Conservation (phyloP, 2,888 invertebrate genomes). For the Drymonia ruficornis region DNA sequence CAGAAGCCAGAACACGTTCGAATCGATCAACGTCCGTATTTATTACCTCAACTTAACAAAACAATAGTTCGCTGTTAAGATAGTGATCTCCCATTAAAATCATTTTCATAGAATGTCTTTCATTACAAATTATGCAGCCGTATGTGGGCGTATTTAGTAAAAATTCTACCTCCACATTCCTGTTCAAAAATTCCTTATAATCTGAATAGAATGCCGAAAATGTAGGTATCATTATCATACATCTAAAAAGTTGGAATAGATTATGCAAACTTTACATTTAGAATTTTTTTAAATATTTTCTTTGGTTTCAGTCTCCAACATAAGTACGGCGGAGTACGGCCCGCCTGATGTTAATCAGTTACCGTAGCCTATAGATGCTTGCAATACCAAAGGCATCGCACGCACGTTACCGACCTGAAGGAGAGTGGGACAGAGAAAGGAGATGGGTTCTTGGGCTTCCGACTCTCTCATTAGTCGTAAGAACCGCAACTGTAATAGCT, state of each 20-base stretch:
- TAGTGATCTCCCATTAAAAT: slow-evolving; percentile 27
- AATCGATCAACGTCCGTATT: slow-evolving; percentile 28
- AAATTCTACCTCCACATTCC: background rate
- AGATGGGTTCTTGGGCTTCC: no score
- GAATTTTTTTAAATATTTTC: no score
- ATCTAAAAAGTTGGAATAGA: background rate
- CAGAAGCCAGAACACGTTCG: slow-evolving; percentile 17
- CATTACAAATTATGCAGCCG: slow-evolving; percentile 24
- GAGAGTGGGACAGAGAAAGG: no score
- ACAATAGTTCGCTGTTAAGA: slow-evolving; percentile 29
- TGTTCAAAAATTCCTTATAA: background rate
- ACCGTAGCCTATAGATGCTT: no score
- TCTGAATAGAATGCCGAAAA: background rate
- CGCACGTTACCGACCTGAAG: no score
- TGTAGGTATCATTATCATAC: background rate
- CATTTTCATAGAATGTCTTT: slow-evolving; percentile 22
- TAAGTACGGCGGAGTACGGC: no score
- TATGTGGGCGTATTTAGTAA: background rate
- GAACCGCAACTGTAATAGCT: no score
- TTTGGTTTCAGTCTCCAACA: no score
- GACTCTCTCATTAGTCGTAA: no score
- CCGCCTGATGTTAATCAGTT: no score
- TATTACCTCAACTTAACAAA: slow-evolving; percentile 32
- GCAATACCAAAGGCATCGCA: no score
- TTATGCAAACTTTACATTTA: background rate